Evolutionary conservation across 2,888 invertebrate species (phyloP), one percentile per base, ranked within the genome.

Genomic region (Leptinotarsa rubiginosa): DNA sequence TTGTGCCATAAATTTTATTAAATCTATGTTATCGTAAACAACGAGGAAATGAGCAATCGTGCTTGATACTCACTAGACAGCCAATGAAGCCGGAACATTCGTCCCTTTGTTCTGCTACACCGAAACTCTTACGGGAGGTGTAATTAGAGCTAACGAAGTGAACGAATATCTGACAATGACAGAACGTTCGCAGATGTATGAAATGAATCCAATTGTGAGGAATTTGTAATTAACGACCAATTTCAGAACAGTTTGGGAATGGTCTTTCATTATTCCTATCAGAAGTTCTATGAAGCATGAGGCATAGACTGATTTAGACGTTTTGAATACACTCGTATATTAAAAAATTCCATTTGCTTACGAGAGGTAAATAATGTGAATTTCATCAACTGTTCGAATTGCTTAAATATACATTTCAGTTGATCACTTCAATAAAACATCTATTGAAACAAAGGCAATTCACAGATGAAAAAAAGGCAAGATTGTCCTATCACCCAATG

Each of bases 1-100:
- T 66, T 18, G 25, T 15, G 25, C 49, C 49, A 66, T 66, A 66
- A 66, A 66, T 66, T 25, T 22, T 47, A 66, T 66, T 50, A 66
- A 47, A 49, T 47, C 50, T 49, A n/a, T 66, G 49, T 47, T 20
- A 66, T 66, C 25, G 50, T 25, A 66, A 47, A 66, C 65, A 65
- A 47, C 47, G 41, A 18, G 65, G 47, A 41, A 65, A 65, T 65
- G 65, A 47, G 65, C 65, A 65, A 41, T 41, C 47, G 41, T 41
- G 41, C 47, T 47, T 65, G 65, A 52, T 52, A 52, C 18, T 52
- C 18, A 18, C 52, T n/a, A 52, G 52, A 52, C 52, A 52, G 18
- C 18, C 52, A 52, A 52, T 52, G 52, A 52, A n/a, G 52, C 52
- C 18, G 12, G 52, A 12, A 20, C 25, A 15, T 25, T 59, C 59